These are phyloP conservation scores for Pao palembangensis DNA, from an alignment of 2,113 vertebrate genomes.

Conservation along the genomic window DNA sequence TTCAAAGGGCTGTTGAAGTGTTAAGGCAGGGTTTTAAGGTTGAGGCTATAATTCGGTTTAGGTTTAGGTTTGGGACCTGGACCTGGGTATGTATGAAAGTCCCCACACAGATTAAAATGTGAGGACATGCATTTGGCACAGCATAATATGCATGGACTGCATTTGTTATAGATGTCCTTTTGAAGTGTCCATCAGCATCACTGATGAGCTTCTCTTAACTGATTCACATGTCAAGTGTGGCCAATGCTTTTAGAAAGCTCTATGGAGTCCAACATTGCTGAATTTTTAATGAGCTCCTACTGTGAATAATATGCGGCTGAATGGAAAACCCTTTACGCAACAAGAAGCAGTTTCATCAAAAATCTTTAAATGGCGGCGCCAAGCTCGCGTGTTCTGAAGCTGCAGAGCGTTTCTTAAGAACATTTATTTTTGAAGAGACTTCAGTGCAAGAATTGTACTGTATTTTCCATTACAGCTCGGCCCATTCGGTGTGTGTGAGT, in stretches of 20 bases:
- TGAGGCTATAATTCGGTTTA: too few species aligned
- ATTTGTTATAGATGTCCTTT: too few species aligned
- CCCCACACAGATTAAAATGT: too few species aligned
- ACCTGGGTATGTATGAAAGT: too few species aligned
- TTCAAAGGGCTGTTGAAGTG: too few species aligned
- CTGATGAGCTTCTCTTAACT: too few species aligned
- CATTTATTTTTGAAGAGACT: conserved; percentile 14
- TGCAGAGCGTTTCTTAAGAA: conserved; percentile 2
- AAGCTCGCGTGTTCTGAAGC: conserved; percentile 9
- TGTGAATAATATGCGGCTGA: conserved; percentile 20
- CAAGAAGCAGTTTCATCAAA: conserved; percentile 16
- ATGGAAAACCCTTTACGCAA: conserved; percentile 9
- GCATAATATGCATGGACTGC: too few species aligned
- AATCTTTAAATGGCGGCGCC: conserved; percentile 12
- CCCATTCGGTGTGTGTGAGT: conserved; percentile 1
- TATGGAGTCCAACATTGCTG: conserved; percentile 14
- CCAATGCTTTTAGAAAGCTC: conserved; percentile 7
- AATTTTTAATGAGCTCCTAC: conserved; percentile 26
- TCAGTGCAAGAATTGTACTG: conserved; percentile 5
- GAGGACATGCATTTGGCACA: too few species aligned
- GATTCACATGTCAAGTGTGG: conserved; percentile 1
- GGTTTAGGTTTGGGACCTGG: too few species aligned
- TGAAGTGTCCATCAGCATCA: too few species aligned
- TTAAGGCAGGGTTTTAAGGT: too few species aligned
- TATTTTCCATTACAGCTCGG: conserved; percentile 22